Evolutionary conservation across 2,113 vertebrate species (phyloP).

Genomic region (Hippolais icterina): DNA sequence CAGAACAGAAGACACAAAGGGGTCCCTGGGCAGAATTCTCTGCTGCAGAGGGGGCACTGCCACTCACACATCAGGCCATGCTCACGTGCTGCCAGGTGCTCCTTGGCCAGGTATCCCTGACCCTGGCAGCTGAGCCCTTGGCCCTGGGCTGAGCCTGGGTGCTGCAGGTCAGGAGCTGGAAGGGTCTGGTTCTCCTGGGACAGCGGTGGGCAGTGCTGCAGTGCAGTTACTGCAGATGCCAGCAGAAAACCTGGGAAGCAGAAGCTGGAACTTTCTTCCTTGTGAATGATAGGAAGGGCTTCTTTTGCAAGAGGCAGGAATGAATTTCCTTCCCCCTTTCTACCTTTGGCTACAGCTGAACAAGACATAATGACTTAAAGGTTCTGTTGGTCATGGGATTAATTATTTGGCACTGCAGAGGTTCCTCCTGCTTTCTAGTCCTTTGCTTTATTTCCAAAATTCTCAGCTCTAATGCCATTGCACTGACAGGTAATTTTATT

Average conservation of each 20-base stretch:
- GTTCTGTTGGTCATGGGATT: neutral
- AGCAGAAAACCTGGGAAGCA: neutral
- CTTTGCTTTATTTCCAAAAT: neutral
- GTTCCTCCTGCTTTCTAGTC: neutral
- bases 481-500: neutral
- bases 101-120: neutral
- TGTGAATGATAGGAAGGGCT: neutral
- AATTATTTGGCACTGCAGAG: neutral
- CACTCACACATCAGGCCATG: rapidly evolving
- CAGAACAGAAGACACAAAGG: neutral
- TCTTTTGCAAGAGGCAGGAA: neutral
- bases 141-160: neutral
- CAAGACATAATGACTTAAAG: neutral
- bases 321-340: neutral
- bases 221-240: neutral
- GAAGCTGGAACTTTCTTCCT: neutral
- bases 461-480: neutral
- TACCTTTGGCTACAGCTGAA: neutral
- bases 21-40: neutral
- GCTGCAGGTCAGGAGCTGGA: neutral
- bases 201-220: neutral
- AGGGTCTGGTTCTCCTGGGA: neutral
- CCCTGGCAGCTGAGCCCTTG: neutral
- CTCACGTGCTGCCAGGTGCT: rapidly evolving
- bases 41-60: neutral